A percentile compares a stretch with the other conserved stretches of the same genome.
phyloP scores from a whole-genome alignment of 2,888 invertebrate species.

The Pediacus dermestoides region DNA sequence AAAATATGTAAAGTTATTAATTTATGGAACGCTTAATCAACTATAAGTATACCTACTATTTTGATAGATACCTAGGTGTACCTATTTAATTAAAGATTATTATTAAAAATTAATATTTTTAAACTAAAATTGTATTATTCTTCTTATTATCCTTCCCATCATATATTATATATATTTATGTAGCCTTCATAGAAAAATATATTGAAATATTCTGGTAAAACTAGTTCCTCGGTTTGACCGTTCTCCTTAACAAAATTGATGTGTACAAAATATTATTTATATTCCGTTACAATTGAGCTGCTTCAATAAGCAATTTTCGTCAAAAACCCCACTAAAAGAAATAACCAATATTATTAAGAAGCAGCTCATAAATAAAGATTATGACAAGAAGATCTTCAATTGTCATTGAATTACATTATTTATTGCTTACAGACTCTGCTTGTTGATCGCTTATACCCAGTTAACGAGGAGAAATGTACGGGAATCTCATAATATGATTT shows the following conservation, averaged over 20 bases:
- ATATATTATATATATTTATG: too few species aligned
- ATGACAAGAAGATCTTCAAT: conserved; percentile 22
- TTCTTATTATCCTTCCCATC: too few species aligned
- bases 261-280: conserved; percentile 10
- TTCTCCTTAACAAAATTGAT: conserved; percentile 7
- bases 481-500: conserved; percentile 17
- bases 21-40: too few species aligned
- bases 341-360: conserved; percentile 13
- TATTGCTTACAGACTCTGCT: conserved; percentile 16
- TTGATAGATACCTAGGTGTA: too few species aligned
- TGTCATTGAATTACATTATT: conserved; percentile 24
- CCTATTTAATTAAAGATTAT: too few species aligned
- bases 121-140: too few species aligned
- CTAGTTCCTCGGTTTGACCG: conserved; percentile 11
- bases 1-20: too few species aligned
- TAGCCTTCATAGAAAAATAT: conserved; percentile 6
- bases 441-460: conserved; percentile 16
- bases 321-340: conserved; percentile 16
- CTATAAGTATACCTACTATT: too few species aligned
- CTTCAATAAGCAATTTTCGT: too few species aligned
- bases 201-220: conserved; percentile 14
- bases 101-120: too few species aligned
- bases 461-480: conserved; percentile 23
- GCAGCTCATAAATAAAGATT: conserved; percentile 22
- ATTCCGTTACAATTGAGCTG: too few species aligned